Conservation (phyloP, 2,113 vertebrate genomes). For the Scopus umbretta region DNA sequence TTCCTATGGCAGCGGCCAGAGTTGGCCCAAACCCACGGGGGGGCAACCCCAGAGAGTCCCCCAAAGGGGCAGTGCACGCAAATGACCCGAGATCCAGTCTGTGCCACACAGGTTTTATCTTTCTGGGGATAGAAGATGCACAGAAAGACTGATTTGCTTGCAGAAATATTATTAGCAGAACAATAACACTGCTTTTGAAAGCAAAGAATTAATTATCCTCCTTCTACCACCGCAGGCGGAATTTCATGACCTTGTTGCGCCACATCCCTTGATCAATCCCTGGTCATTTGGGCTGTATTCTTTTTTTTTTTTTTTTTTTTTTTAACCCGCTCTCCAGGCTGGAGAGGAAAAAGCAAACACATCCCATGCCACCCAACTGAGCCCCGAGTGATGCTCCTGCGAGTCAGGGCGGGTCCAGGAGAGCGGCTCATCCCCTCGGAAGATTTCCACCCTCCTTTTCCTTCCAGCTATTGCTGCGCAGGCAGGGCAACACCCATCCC, state of each 20-base stretch:
- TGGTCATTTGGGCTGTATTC: neutral
- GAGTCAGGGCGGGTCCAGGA: neutral
- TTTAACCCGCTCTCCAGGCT: neutral
- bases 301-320: no score
- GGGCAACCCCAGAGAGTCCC: neutral
- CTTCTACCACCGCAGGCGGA: neutral
- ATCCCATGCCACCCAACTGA: accelerated
- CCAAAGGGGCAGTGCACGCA: neutral
- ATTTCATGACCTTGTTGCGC: neutral
- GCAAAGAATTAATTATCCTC: neutral
- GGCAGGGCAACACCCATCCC: neutral
- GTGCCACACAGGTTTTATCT: no score
- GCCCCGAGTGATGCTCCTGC: neutral
- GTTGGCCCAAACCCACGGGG: neutral
- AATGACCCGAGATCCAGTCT: neutral
- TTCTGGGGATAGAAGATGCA: neutral
- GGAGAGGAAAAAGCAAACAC: neutral
- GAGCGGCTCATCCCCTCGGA: neutral
- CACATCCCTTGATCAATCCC: neutral
- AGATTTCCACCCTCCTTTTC: slow-evolving; percentile 23
- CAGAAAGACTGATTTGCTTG: neutral
- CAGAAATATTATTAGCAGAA: neutral
- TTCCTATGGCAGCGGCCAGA: neutral
- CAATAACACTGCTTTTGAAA: neutral
- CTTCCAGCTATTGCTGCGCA: slow-evolving; percentile 27